Evolutionary conservation across 2,888 invertebrate genomes (phyloP).

Genomic region (Dilophus febrilis): DNA sequence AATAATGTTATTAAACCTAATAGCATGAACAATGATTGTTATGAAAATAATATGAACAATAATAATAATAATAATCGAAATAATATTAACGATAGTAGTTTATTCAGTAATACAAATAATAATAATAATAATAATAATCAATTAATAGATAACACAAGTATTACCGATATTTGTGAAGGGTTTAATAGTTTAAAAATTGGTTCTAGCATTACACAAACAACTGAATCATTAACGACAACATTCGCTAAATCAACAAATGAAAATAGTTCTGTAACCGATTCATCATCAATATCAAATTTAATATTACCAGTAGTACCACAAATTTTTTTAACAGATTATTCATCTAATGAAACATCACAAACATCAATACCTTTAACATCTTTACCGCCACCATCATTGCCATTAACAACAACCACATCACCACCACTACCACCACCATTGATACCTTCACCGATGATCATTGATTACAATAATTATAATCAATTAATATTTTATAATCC

Average conservation of each 20-base stretch:
- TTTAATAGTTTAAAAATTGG: conserved; percentile 1
- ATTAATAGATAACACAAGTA: not conserved
- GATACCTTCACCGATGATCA: too few relatives aligned
- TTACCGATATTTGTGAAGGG: conserved; percentile 1
- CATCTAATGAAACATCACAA: conserved; percentile 4
- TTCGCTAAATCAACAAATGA: too few relatives aligned
- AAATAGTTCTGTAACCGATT: too few relatives aligned
- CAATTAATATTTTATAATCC: not conserved
- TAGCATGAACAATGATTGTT: too few relatives aligned
- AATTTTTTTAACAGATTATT: conserved; percentile 25
- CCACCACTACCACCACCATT: not conserved
- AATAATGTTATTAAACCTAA: too few relatives aligned
- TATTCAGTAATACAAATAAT: not conserved
- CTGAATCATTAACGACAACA: too few relatives aligned
- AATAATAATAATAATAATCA: not conserved
- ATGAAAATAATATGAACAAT: not conserved
- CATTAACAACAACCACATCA: not conserved
- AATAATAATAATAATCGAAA: not conserved
- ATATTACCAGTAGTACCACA: conserved; percentile 21
- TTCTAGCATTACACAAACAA: not conserved
- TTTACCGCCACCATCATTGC: conserved; percentile 1
- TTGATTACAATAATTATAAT: too few relatives aligned
- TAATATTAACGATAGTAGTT: not conserved
- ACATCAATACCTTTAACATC: conserved; percentile 1
- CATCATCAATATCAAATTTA: too few relatives aligned